Percentiles rank a stretch among this genome's conserved stretches.
These are phyloP conservation scores for Pitta sordida DNA, from an alignment of 2,113 vertebrate genomes.

Conservation along the genomic window DNA sequence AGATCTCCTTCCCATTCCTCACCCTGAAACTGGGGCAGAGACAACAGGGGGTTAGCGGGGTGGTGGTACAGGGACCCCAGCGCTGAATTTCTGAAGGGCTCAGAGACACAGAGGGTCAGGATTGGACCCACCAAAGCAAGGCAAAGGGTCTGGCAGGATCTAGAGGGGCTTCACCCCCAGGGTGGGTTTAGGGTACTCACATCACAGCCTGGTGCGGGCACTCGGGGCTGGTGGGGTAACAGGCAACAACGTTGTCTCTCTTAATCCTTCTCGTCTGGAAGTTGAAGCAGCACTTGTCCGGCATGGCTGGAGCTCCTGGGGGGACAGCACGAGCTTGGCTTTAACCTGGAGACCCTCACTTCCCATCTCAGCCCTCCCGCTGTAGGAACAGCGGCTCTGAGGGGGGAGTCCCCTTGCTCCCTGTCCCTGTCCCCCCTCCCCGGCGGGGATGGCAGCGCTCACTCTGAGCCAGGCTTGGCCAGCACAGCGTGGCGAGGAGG, in stretches of 20 bases:
- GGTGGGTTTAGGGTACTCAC: conserved; percentile 12
- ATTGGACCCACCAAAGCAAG: background rate
- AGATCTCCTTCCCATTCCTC: conserved; percentile 43
- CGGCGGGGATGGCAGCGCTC: rapidly evolving
- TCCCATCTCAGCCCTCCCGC: background rate
- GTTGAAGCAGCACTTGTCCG: conserved; percentile 46
- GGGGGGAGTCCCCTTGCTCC: no score
- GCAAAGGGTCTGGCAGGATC: rapidly evolving
- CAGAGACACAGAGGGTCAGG: background rate
- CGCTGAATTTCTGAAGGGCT: rapidly evolving
- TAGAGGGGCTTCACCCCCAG: background rate
- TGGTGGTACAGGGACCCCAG: rapidly evolving
- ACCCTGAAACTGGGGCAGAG: conserved; percentile 28
- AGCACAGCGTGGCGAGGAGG: background rate
- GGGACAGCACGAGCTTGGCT: background rate
- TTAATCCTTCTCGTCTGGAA: conserved; percentile 33
- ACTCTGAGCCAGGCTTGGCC: conserved; percentile 20
- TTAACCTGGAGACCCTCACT: background rate
- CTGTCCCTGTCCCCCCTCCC: background rate
- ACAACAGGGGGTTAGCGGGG: rapidly evolving
- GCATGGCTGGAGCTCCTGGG: conserved; percentile 21
- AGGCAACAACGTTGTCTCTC: conserved; percentile 22
- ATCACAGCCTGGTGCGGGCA: conserved; percentile 43
- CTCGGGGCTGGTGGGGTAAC: conserved; percentile 47
- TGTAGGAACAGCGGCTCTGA: rapidly evolving